Conservation (phyloP, 1,140 invertebrate genomes). For the Drosophila bipectinata region DNA sequence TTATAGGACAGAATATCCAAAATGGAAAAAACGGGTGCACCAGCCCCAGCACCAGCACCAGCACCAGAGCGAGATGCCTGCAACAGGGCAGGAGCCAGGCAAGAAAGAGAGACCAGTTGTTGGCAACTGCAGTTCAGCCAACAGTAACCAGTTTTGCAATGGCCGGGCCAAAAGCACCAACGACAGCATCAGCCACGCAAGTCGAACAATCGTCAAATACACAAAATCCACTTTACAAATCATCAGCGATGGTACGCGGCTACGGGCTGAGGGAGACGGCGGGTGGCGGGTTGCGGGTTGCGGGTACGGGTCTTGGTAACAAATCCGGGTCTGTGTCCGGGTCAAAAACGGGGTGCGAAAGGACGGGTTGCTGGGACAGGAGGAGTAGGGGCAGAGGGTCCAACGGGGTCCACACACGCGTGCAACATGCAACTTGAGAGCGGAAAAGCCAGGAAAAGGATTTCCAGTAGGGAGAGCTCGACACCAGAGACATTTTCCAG, state of each 20-base stretch:
- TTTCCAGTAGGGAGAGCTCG: constrained; percentile 25
- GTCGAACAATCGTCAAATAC: constrained; percentile 79
- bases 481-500: constrained; percentile 64
- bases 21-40: constrained; percentile 52
- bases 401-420: constrained; percentile 37
- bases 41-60: background rate
- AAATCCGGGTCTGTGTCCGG: constrained; percentile 25
- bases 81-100: background rate
- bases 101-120: constrained; percentile 15
- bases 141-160: constrained; percentile 72
- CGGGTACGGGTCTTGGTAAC: constrained; percentile 15
- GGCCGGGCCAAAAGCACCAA: constrained; percentile 27
- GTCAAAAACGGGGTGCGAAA: constrained; percentile 13
- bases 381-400: background rate
- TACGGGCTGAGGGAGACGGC: constrained; percentile 19
- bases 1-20: background rate
- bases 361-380: background rate
- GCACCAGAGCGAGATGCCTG: constrained; percentile 6
- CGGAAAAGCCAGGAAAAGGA: constrained; percentile 15
- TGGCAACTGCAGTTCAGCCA: constrained; percentile 38
- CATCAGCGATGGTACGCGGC: constrained; percentile 55
- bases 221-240: constrained; percentile 80
- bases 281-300: background rate
- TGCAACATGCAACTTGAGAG: constrained; percentile 73
- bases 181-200: constrained; percentile 37